A percentile compares a stretch with the other conserved stretches of the same genome.
Evolutionary conservation across 2,113 vertebrate species (phyloP).

Genomic region (Macquaria ambigua): DNA sequence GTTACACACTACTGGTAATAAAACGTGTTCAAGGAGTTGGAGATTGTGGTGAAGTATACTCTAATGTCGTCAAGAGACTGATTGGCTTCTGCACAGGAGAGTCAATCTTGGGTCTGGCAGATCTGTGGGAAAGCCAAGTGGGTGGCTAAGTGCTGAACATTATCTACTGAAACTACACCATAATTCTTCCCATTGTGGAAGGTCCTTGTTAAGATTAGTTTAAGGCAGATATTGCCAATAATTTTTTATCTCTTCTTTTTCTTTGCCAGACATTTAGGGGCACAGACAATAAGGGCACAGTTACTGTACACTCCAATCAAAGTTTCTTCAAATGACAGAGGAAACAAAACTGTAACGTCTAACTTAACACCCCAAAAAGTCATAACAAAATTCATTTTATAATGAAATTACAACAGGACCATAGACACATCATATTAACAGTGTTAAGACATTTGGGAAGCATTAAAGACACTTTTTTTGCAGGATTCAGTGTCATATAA

Average conservation of each 20-base stretch:
- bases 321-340: not conserved
- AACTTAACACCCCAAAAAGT: not conserved
- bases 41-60: constrained; percentile 49
- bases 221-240: not conserved
- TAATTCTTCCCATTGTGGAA: not conserved
- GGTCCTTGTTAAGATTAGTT: constrained; percentile 19
- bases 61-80: constrained; percentile 35
- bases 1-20: constrained; percentile 52
- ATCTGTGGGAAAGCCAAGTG: constrained; percentile 59
- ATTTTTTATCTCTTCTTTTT: constrained; percentile 10
- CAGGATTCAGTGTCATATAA: not conserved
- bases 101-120: constrained; percentile 37
- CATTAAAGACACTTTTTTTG: not conserved
- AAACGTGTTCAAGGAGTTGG: constrained; percentile 43
- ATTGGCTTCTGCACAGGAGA: constrained; percentile 3
- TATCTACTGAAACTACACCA: constrained; percentile 15
- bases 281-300: not conserved
- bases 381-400: constrained; percentile 5
- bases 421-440: not conserved
- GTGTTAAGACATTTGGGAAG: not conserved
- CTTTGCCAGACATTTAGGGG: not conserved
- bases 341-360: constrained; percentile 11
- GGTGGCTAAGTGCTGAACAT: constrained; percentile 62
- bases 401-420: constrained; percentile 12
- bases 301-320: not conserved